phyloP scores from a whole-genome alignment of 2,113 vertebrate genomes.

The Nasalis larvatus region DNA sequence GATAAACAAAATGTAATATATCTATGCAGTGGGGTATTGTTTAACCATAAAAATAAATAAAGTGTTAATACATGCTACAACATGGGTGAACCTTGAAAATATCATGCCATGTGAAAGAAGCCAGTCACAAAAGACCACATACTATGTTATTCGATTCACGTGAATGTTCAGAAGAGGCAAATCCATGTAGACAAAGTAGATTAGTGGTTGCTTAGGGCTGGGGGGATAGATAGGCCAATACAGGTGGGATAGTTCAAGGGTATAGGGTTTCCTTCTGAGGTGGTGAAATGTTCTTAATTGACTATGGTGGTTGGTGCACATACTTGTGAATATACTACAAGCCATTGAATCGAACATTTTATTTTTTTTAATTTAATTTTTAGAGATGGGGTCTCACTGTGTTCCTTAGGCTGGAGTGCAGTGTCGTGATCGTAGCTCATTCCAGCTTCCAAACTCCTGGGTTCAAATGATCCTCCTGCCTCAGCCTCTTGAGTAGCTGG shows the following conservation, averaged over 20 bases:
- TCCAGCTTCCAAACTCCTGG: not conserved
- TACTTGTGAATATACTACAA: not conserved
- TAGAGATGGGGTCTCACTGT: too few relatives aligned
- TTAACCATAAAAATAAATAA: not conserved
- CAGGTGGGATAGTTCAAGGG: not conserved
- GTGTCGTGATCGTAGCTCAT: too few relatives aligned
- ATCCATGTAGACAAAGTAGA: not conserved
- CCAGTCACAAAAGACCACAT: not conserved
- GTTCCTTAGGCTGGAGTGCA: too few relatives aligned
- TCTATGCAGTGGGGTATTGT: not conserved
- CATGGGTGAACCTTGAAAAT: not conserved
- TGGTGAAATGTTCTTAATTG: not conserved
- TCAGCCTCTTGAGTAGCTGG: too few relatives aligned
- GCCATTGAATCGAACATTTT: too few relatives aligned
- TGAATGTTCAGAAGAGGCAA: not conserved
- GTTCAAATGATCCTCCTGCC: too few relatives aligned
- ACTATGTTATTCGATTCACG: not conserved
- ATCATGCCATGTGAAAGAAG: not conserved
- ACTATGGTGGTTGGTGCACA: not conserved
- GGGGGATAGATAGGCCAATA: too few relatives aligned
- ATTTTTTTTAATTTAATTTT: too few relatives aligned
- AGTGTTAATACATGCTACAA: not conserved
- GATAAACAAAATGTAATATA: not conserved
- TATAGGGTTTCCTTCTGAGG: not conserved
- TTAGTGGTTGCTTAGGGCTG: not conserved